Evolutionary conservation across 2,888 invertebrate genomes (phyloP).

Genomic region (Drosophila sordidapex): DNA sequence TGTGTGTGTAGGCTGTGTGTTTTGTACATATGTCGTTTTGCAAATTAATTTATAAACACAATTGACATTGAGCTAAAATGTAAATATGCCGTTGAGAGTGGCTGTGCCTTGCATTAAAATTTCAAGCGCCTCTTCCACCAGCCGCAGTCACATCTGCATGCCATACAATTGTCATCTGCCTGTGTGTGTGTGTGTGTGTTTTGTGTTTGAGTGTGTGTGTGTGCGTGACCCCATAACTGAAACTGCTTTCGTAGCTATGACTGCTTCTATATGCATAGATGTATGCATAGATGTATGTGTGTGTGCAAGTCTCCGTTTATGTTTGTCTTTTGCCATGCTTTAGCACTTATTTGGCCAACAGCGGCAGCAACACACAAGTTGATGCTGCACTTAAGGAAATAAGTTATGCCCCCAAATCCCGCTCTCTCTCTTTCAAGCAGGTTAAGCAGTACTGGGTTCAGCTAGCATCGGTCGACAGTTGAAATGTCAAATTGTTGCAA

Average conservation of each 20-base stretch:
- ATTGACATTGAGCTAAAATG: constrained; percentile 80
- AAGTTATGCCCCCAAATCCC: constrained; percentile 30
- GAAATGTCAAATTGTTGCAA: constrained; percentile 38
- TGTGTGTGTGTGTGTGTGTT: constrained; percentile 34
- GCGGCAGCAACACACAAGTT: constrained; percentile 48
- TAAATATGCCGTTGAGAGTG: constrained; percentile 76
- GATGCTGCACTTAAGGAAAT: constrained; percentile 77
- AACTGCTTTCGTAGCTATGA: constrained; percentile 21
- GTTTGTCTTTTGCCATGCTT: constrained; percentile 67
- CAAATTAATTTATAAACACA: constrained; percentile 82
- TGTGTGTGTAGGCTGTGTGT: constrained; percentile 6
- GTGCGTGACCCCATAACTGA: constrained; percentile 65
- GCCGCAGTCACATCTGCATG: constrained; percentile 72
- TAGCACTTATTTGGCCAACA: constrained; percentile 69
- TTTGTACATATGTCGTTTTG: constrained; percentile 73
- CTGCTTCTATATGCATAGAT: constrained; percentile 16
- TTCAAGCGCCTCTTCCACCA: constrained; percentile 63
- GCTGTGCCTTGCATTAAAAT: constrained; percentile 73
- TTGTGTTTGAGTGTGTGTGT: constrained; percentile 29
- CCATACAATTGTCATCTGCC: constrained; percentile 47
- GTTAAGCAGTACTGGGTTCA: constrained; percentile 11
- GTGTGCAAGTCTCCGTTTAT: constrained; percentile 29
- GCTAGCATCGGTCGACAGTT: constrained; percentile 11
- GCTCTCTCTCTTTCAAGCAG: not conserved
- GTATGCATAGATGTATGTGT: constrained; percentile 4